phyloP scores from a whole-genome alignment of 1,140 invertebrate species.

The Pararge aegeria region DNA sequence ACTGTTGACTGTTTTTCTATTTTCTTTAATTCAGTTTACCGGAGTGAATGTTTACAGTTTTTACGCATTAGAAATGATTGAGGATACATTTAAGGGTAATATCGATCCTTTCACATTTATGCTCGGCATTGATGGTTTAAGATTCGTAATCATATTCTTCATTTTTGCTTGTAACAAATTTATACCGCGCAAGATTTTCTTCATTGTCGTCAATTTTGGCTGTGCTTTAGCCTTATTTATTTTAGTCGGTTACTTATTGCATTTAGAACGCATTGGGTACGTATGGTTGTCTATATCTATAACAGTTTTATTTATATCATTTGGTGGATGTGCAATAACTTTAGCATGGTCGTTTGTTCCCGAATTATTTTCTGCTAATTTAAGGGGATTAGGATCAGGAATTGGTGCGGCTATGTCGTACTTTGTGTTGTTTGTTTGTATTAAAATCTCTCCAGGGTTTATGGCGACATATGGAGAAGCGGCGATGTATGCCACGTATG shows the following conservation, averaged over 20 bases:
- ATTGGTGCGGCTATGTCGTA: constrained; percentile 36
- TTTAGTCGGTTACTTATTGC: constrained; percentile 39
- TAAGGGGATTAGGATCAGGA: constrained; percentile 52
- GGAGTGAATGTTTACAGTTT: constrained; percentile 46
- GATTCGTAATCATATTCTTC: constrained; percentile 32
- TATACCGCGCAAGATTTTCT: constrained; percentile 41
- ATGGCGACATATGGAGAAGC: constrained; percentile 32
- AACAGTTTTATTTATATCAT: constrained; percentile 42
- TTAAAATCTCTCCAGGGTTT: constrained; percentile 46
- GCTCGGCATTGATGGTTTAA: constrained; percentile 38
- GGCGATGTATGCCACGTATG: constrained; percentile 36
- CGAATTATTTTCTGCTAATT: constrained; percentile 55
- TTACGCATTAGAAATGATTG: constrained; percentile 53
- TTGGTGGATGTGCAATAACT: constrained; percentile 37
- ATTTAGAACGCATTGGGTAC: constrained; percentile 26
- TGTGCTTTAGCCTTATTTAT: constrained; percentile 34
- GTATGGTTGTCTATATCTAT: constrained; percentile 45
- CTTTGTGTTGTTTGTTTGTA: constrained; percentile 38
- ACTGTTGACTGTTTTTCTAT: constrained; percentile 27
- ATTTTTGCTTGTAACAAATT: constrained; percentile 40
- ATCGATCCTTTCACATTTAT: constrained; percentile 43
- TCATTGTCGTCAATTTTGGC: constrained; percentile 36
- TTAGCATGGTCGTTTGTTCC: constrained; percentile 50
- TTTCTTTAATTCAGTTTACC: constrained; percentile 40
- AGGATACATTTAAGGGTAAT: constrained; percentile 37